phyloP scores from a whole-genome alignment of 2,888 invertebrate species.

The Aphodius granarius region DNA sequence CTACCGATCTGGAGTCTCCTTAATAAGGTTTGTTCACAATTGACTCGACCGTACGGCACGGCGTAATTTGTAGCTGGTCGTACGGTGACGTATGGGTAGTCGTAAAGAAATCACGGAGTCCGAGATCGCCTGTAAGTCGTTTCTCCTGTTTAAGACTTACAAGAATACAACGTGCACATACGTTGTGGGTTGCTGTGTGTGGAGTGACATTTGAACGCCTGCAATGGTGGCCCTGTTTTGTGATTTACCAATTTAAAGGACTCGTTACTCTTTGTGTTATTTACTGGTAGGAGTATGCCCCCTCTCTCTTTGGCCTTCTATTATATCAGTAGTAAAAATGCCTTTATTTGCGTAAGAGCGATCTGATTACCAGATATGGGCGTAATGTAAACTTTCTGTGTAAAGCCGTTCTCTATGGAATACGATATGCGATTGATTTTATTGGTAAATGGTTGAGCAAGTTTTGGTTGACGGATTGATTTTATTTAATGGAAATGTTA shows the following conservation, averaged over 20 bases:
- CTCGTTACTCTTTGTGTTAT: not conserved
- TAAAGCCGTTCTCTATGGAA: too few species aligned
- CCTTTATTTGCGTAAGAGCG: not conserved
- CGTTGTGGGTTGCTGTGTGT: not conserved
- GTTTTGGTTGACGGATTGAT: too few species aligned
- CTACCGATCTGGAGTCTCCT: not conserved
- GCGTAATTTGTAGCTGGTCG: not conserved
- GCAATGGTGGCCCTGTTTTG: not conserved
- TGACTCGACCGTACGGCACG: not conserved
- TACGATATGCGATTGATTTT: too few species aligned
- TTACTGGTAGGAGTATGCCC: not conserved
- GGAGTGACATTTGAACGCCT: not conserved
- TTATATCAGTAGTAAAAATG: not conserved
- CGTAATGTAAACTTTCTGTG: not conserved
- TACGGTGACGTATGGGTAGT: not conserved
- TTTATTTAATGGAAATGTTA: too few species aligned
- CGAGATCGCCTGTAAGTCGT: not conserved
- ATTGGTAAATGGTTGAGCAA: too few species aligned
- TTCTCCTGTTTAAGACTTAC: not conserved
- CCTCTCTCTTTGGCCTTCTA: not conserved
- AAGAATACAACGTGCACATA: not conserved
- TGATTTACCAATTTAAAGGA: not conserved
- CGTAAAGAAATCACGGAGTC: not conserved
- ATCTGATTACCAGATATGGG: not conserved
- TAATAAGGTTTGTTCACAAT: not conserved